Percentiles rank a stretch among this genome's conserved stretches.
Conservation (phyloP, 2,797 vertebrate species). For the Limnodromus scolopaceus region DNA sequence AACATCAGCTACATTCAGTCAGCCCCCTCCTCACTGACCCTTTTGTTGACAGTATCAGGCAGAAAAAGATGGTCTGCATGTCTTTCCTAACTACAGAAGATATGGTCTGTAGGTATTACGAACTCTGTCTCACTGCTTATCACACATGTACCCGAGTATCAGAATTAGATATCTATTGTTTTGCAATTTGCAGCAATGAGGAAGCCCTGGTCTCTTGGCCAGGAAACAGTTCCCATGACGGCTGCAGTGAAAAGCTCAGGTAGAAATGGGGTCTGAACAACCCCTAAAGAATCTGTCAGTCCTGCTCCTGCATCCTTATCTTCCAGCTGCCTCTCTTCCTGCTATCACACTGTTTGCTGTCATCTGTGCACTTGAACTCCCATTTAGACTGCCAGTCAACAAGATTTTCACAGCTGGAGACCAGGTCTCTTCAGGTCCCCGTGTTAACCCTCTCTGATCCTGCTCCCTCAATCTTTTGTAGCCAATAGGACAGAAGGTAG, state of each 20-base stretch:
- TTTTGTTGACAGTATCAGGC: not conserved
- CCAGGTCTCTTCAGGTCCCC: not conserved
- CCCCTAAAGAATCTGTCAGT: not conserved
- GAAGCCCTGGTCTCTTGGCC: not conserved
- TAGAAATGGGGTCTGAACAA: not conserved
- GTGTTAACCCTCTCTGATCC: not conserved
- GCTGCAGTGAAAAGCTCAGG: not conserved
- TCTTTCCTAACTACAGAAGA: not conserved
- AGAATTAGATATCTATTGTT: not conserved
- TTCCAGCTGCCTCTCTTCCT: not conserved
- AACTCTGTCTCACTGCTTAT: accelerated
- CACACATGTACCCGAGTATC: not conserved
- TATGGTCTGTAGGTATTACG: not conserved
- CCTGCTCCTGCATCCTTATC: not conserved
- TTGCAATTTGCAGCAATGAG: not conserved
- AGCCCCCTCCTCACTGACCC: not conserved
- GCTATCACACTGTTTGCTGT: not conserved
- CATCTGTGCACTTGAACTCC: not conserved
- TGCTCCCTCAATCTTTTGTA: not conserved
- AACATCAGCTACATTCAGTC: not conserved
- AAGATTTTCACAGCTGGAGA: not conserved
- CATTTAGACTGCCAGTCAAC: not conserved
- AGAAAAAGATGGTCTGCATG: not conserved
- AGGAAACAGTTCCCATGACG: not conserved
- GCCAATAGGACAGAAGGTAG: not conserved